Evolutionary conservation across 2,888 invertebrate genomes (phyloP), one percentile per base, ranked within the genome.

Genomic region (Leucoptera coffeella): DNA sequence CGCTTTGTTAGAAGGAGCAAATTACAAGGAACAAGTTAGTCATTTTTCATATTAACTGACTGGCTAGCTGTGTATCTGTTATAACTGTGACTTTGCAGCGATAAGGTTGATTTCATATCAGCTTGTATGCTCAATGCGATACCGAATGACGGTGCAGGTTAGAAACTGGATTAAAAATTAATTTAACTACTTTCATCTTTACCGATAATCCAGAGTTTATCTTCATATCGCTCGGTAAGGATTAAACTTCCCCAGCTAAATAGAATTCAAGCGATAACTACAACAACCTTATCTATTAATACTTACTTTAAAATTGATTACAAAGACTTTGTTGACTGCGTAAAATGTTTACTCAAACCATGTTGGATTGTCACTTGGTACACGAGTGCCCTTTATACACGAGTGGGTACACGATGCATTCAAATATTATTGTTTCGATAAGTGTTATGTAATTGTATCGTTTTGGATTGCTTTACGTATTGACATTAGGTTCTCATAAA

Each of bases 81-180:
- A 26, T 20, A 13, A 20, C 19, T 7, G n/a, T 8, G 14, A 12
- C n/a, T n/a, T n/a, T n/a, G n/a, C n/a, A n/a, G n/a, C n/a, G n/a
- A n/a, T n/a, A n/a, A n/a, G n/a, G 9, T 26, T 25, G 29, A 29
- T 30, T 32, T 38, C 36, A 30, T 47, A 47, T 46, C 38, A 46
- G 17, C 42, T 50, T 51, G 47, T 47, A 46, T 42, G 41, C 42
- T 45, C 54, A 57, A 59, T 60, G 61, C 38, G 44, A 12, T 5
- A 36, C 42, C 39, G 43, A 22, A 47, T 49, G 43, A 56, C 52
- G 51, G 41, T 10, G 55, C 55, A n/a, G n/a, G n/a, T n/a, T n/a
- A n/a, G 55, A 56, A 55, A 58, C 41, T 32, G 62, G 65, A 67
- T 67, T 67, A 65, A 69, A 62, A 61, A 60, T 60, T 65, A 58